A percentile compares a stretch with the other conserved stretches of the same genome.
Evolutionary conservation across 1,140 invertebrate species (phyloP).

Genomic region (Carposina sasakii): DNA sequence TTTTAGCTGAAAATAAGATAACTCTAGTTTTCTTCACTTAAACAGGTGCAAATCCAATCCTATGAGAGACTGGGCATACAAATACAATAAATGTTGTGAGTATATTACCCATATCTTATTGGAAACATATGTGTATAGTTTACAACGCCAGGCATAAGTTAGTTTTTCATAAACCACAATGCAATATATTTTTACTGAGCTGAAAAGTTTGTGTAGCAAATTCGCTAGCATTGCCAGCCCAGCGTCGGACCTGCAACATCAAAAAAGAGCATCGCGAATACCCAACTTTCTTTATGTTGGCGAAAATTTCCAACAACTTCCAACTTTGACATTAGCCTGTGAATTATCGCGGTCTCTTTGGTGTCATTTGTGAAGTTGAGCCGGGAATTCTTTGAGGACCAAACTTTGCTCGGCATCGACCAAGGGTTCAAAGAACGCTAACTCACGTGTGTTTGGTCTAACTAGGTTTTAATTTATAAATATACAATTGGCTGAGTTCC

Average conservation of each 20-base stretch:
- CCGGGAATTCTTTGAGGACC: conserved; percentile 31
- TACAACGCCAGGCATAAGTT: not conserved
- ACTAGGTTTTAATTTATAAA: conserved; percentile 29
- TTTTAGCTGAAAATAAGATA: not conserved
- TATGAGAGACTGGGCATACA: not conserved
- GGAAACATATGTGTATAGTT: not conserved
- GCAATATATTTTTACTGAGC: not conserved
- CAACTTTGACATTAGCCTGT: conserved; percentile 62
- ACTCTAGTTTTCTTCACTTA: not conserved
- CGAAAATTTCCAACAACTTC: conserved; percentile 57
- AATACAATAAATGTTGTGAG: not conserved
- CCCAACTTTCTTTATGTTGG: conserved; percentile 45
- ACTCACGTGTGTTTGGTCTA: conserved; percentile 26
- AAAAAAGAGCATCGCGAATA: conserved; percentile 34
- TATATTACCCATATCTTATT: not conserved
- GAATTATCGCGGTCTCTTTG: conserved; percentile 62
- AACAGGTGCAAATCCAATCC: not conserved
- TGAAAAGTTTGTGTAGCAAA: not conserved
- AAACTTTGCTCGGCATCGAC: conserved; percentile 36
- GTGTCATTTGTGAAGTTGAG: conserved; percentile 62
- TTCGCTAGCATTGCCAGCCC: not conserved
- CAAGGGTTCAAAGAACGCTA: conserved; percentile 25
- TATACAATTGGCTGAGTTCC: not conserved
- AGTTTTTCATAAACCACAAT: not conserved
- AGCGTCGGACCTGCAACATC: conserved; percentile 11